Base-by-base conservation (phyloP, 2,888 invertebrate species). In the Minunthozetes semirufus region DNA sequence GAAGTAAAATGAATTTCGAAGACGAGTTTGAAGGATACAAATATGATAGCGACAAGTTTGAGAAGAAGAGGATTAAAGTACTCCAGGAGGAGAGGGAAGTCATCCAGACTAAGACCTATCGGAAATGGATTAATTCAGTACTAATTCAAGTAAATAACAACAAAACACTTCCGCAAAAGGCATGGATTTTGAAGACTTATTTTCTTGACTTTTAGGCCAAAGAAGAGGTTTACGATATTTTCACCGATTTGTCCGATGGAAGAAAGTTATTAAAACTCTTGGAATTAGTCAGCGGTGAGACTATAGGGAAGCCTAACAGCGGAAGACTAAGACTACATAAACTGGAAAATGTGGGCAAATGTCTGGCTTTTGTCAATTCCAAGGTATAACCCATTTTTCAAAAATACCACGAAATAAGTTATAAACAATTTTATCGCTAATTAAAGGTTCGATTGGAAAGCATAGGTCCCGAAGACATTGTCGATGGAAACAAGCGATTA, bases 91-190 rank as follows among this genome's bases (percentile, higher is more conserved):
- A 99, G 85, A 90, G 98, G 76, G 87, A 97, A 79, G 92, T 94
- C 85, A 98, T 99, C 80, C 99, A 99, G 86, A 98, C 98, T 88
- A 99, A 99, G 85, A 99, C 99, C 42, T 99, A 99, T 86, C 98
- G 98, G 80, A 99, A 99, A 93, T 96, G 96, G 96, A 92, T 96
- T 90, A 96, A 96, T 33, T 17, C n/a, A n/a, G n/a, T n/a, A n/a
- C n/a, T n/a, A n/a, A n/a, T n/a, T n/a, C n/a, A n/a, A n/a, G n/a
- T n/a, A n/a, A n/a, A n/a, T n/a, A n/a, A n/a, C n/a, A n/a, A n/a
- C n/a, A n/a, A n/a, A n/a, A n/a, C n/a, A 61, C 19, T 8, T 46
- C 48, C 46, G 56, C 72, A 27, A 72, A 33, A 83, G 84, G 73
- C 85, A n/a, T n/a, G n/a, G n/a, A n/a, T n/a, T n/a, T n/a, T n/a